These are phyloP conservation scores for Syngnathus floridae DNA, from an alignment of 2,113 vertebrate genomes.

Conservation along the genomic window DNA sequence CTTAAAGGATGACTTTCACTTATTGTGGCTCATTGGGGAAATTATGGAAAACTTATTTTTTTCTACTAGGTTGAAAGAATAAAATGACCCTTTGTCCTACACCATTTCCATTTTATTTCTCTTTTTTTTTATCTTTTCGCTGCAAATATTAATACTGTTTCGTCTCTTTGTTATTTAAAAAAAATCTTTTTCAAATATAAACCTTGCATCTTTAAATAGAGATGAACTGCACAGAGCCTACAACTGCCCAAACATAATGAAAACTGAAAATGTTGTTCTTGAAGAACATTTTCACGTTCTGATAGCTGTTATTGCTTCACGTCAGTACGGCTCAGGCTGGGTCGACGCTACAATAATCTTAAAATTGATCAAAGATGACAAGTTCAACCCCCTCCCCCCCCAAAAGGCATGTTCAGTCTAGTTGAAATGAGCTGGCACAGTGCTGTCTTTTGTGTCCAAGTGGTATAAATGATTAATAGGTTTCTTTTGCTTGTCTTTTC, in stretches of 20 bases:
- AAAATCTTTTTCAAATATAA: background rate
- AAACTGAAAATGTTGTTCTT: constrained; percentile 2
- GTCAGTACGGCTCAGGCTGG: constrained; percentile 4
- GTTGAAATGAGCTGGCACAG: constrained; percentile 55
- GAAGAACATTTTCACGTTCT: constrained; percentile 5
- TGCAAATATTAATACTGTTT: background rate
- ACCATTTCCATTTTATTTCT: background rate
- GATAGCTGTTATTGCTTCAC: background rate
- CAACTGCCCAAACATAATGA: background rate
- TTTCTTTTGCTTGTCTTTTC: constrained; percentile 47
- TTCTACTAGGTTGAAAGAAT: background rate
- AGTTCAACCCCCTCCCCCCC: constrained; percentile 3
- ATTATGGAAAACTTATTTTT: background rate
- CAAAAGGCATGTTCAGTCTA: constrained; percentile 15
- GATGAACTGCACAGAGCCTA: background rate
- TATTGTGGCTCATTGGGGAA: constrained; percentile 1
- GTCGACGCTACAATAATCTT: constrained; percentile 6
- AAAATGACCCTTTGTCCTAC: background rate
- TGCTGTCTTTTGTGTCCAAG: constrained; percentile 50
- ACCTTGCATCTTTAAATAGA: constrained; percentile 9
- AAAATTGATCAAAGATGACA: background rate
- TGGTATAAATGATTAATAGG: constrained; percentile 59
- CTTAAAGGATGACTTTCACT: background rate
- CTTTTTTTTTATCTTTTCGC: background rate
- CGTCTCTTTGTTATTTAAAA: background rate